Base-by-base conservation (phyloP, 53 echinoderm and acorn worm species). In the Echinarachnius parma region DNA sequence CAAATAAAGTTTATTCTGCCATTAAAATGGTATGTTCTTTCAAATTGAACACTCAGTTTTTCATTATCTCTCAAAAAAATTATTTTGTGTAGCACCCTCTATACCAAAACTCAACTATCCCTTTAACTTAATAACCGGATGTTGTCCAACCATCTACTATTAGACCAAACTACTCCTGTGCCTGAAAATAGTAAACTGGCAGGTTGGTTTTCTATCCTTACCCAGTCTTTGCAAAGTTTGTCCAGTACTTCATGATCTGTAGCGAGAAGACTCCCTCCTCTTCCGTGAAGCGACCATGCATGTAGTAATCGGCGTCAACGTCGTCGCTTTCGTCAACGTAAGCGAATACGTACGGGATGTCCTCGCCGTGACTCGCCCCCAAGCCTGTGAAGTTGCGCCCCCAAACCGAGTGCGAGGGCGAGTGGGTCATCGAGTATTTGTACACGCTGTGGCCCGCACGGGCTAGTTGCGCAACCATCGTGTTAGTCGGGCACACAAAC, bases 201-300 rank as follows among this genome's bases (percentile, higher is more conserved):
- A n/a, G n/a, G n/a, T n/a, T n/a, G 42, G 42, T 42, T 8, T 42
- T 9, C 14, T 42, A 42, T 42, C 31, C 60, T 21, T 60, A 60
- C 60, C 60, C 60, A 4, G 60, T 60, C 60, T 60, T 60, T 14
- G 32, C 60, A 9, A 60, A 60, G 34, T 60, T 60, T n/a, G 60
- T 33, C 60, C 60, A 60, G 21, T 60, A 60, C 34, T 33, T 33
- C 15, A 60, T 60, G 32, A 60, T 60, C 33, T 60, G 60, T 19
- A 60, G 18, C 9, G 60, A 60, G 18, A 60, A 2, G 8, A 14
- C 21, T 18, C 31, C n/a, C 60, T 60, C 60, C 34, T 60, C 34
- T 5, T 34, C 34, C 13, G 31, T 60, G 33, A 34, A 60, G 21
- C 60, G 60, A 21, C 60, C 60, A 14, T 21, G 10, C 34, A 60